A percentile compares a stretch with the other conserved stretches of the same genome.
Evolutionary conservation across 2,113 vertebrate genomes (phyloP).

Genomic region (Hiodon alosoides): DNA sequence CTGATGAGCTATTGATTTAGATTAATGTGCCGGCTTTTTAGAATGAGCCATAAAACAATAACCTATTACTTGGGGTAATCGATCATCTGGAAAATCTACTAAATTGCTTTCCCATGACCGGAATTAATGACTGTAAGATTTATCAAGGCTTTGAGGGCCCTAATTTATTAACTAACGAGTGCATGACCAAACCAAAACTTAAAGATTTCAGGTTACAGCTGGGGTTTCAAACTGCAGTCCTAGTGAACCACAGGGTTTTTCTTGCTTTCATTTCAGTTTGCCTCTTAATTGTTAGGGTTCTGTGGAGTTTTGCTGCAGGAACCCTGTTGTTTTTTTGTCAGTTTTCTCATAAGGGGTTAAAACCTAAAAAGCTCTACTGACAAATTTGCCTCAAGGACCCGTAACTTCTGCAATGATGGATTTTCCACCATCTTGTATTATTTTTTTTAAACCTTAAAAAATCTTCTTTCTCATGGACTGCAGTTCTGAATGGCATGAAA

Average conservation of each 20-base stretch:
- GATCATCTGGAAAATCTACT: constrained; percentile 58
- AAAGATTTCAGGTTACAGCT: constrained; percentile 12
- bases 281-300: no score
- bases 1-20: constrained; percentile 53
- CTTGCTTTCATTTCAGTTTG: no score
- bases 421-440: no score
- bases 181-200: constrained; percentile 22
- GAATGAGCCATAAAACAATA: constrained; percentile 57
- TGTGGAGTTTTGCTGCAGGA: no score
- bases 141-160: constrained; percentile 35
- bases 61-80: constrained; percentile 56
- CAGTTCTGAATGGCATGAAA: no score
- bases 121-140: constrained; percentile 45
- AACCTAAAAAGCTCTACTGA: no score
- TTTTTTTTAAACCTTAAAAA: no score
- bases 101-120: constrained; percentile 40
- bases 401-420: no score
- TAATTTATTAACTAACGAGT: constrained; percentile 47
- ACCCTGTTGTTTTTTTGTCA: no score
- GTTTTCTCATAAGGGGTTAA: no score
- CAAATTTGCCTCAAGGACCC: no score
- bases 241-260: background rate
- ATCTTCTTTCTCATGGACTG: no score
- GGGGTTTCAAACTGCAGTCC: background rate
- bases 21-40: constrained; percentile 50